phyloP scores from a whole-genome alignment of 92 coral and sea anemone genomes.

The Epizoanthus rinbou region DNA sequence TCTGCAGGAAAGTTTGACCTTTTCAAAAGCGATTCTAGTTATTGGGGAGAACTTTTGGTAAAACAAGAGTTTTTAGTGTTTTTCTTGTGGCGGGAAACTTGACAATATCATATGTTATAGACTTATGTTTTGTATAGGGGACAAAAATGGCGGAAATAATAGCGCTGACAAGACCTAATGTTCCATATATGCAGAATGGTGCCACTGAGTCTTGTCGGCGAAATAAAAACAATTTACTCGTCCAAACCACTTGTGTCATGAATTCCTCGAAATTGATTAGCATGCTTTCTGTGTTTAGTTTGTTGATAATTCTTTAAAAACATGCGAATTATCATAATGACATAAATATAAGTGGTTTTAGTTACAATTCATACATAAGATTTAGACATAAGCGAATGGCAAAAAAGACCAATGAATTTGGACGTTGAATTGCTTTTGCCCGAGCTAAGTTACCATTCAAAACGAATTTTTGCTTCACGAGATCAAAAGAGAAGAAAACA shows the following conservation, averaged over 20 bases:
- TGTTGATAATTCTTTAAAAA: no score
- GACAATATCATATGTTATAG: no score
- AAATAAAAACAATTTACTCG: background rate
- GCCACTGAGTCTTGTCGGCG: background rate
- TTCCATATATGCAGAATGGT: background rate
- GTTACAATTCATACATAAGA: no score
- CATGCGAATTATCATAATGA: background rate
- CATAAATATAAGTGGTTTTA: background rate
- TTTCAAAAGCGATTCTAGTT: no score
- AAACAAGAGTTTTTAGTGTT: no score
- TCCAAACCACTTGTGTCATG: background rate
- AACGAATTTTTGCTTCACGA: background rate
- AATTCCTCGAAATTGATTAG: background rate
- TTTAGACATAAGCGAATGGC: no score
- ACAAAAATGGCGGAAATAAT: background rate
- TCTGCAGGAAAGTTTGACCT: no score
- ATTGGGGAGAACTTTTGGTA: no score
- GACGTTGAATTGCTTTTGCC: background rate
- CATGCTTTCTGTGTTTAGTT: background rate
- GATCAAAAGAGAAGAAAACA: background rate
- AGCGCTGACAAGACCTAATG: background rate
- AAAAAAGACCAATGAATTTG: no score
- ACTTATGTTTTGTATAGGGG: background rate
- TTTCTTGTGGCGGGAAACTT: no score
- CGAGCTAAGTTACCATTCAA: background rate